Evolutionary conservation across 1,140 invertebrate species (phyloP), one percentile per base, ranked within the genome.

Genomic region (Pseudomyrmex cubaensis): DNA sequence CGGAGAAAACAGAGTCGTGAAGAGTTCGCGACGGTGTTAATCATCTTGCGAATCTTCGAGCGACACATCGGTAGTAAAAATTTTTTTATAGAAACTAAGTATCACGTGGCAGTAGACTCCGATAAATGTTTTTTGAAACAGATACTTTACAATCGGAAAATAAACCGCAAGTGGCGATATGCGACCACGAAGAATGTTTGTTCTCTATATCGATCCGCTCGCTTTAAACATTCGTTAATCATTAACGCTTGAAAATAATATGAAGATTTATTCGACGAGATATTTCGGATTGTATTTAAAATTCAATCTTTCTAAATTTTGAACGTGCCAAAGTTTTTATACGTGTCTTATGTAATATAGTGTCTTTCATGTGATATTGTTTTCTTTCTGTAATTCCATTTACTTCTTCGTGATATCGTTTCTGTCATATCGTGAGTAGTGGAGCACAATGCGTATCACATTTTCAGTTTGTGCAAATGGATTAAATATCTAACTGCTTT

Each of bases 121-220:
- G 20, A 50, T 54, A 44, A 78, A 50, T 70, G 20, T 59, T 57
- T 22, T 50, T 17, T 54, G 20, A 50, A 63, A 75, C 1, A 2
- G 64, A 70, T 69, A 17, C 76, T 80, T 80, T 80, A 50, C 64
- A 63, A 59, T 78, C 50, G 35, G 13, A 22, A 48, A 17, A 80
- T 70, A 80, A 78, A 48, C n/a, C 52, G 56, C 64, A 15, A 46
- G 48, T 17, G 35, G 66, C n/a, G 12, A 25, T 25, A 59, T 46
- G 8, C 52, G 13, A 48, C 8, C 50, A 9, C 17, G 25, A 10
- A 17, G n/a, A 67, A 46, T 70, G 20, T 70, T 80, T 80, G 15
- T 48, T 70, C 12, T 70, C 12, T 20, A 1, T 15, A 70, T 80
- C 52, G 54, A 70, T 80, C 44, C 15, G 22, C 7, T 70, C 17